These are phyloP conservation scores for Scolopax bukidnonensis DNA, from an alignment of 2,797 vertebrate species.

Conservation along the genomic window DNA sequence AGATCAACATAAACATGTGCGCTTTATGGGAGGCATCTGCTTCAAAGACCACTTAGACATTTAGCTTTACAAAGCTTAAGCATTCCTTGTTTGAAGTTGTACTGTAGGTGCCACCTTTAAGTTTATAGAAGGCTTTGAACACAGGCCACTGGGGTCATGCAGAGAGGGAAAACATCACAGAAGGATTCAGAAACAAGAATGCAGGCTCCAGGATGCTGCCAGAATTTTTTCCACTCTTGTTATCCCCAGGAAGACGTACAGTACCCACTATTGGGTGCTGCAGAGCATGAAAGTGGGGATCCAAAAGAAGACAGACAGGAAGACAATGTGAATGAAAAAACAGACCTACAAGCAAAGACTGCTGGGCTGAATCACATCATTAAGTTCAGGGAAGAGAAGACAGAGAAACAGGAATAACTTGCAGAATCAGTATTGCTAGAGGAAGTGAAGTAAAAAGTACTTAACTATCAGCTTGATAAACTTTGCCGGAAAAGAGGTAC, in stretches of 20 bases:
- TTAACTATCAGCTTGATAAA: not conserved
- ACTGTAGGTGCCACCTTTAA: not conserved
- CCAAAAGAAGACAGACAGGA: not conserved
- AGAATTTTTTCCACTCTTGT: not conserved
- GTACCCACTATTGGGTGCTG: not conserved
- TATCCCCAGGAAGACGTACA: not conserved
- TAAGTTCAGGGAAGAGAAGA: not conserved
- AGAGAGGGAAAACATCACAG: not conserved
- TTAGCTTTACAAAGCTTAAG: not conserved
- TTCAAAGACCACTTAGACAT: slow-evolving; percentile 8
- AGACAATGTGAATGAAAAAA: not conserved
- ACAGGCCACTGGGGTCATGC: not conserved
- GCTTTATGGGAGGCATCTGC: not conserved
- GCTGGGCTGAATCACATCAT: not conserved
- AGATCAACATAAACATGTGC: not conserved
- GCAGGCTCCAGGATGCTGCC: not conserved
- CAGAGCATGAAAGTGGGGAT: not conserved
- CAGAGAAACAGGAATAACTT: not conserved
- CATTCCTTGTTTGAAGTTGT: not conserved
- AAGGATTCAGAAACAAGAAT: not conserved
- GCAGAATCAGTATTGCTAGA: not conserved
- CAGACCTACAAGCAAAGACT: not conserved
- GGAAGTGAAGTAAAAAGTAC: not conserved
- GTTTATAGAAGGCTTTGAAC: not conserved
- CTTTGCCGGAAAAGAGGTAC: not conserved